Percentiles rank a stretch among this genome's conserved stretches.
phyloP scores from a whole-genome alignment of 2,113 vertebrate genomes.

The cat (Felis catus) region F.catus_Fca126_mat1.0 CM031419.1:40001001-40001500 shows the following conservation, averaged over 20 bases:
- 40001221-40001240: constrained; percentile 31
- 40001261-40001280: constrained; percentile 20
- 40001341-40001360: background rate
- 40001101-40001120: accelerated
- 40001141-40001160: constrained; percentile 10
- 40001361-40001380: constrained; percentile 54
- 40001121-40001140: background rate
- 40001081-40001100: background rate
- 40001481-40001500: constrained; percentile 71
- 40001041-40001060: background rate
- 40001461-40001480: constrained; percentile 72
- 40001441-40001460: constrained; percentile 72
- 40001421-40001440: constrained; percentile 76
- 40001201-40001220: constrained; percentile 12
- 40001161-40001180: background rate
- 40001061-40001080: background rate
- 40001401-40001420: constrained; percentile 51
- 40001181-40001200: background rate
- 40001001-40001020: background rate
- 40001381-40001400: constrained; percentile 39
- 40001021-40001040: background rate
- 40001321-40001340: constrained; percentile 17
- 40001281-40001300: constrained; percentile 60
- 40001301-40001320: background rate
- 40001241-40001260: constrained; percentile 21